A percentile compares a stretch with the other conserved stretches of the same genome.
phyloP scores from a whole-genome alignment of 1,140 invertebrate genomes.

The Solenopsis fugax region DNA sequence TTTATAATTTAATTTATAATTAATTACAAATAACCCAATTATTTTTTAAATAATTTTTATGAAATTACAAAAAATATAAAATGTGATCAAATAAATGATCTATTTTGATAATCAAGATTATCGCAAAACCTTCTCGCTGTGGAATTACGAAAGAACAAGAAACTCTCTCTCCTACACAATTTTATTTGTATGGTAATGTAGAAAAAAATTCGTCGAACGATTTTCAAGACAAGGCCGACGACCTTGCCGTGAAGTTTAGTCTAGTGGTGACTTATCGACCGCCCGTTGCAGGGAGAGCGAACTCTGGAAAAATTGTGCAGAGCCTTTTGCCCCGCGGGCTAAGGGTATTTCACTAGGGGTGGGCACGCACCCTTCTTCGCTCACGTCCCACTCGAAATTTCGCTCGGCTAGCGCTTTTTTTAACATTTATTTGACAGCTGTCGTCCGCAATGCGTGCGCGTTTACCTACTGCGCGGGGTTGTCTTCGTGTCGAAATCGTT shows the following conservation, averaged over 20 bases:
- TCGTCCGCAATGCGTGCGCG: constrained; percentile 83
- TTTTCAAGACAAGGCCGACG: constrained; percentile 36
- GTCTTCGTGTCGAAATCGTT: constrained; percentile 57
- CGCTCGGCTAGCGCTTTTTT: constrained; percentile 85
- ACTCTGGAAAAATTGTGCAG: constrained; percentile 80
- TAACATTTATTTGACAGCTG: constrained; percentile 87
- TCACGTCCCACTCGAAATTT: constrained; percentile 85
- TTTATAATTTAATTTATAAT: constrained; percentile 14
- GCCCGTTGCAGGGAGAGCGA: constrained; percentile 76
- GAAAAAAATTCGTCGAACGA: constrained; percentile 14
- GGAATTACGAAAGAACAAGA: not conserved
- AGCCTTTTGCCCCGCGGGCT: constrained; percentile 78
- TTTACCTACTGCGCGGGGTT: constrained; percentile 71
- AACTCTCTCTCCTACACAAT: not conserved
- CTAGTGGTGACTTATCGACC: constrained; percentile 82
- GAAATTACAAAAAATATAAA: not conserved
- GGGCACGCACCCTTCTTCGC: constrained; percentile 73
- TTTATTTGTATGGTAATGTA: not conserved
- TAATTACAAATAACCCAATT: not conserved
- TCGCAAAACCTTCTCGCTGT: not conserved
- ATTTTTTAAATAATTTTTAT: not conserved
- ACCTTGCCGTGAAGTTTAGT: constrained; percentile 41
- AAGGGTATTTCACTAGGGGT: constrained; percentile 77
- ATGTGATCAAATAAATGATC: not conserved
- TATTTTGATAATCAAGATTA: not conserved